phyloP scores from a whole-genome alignment of 1,140 invertebrate species.

The Palaemon carinicauda region DNA sequence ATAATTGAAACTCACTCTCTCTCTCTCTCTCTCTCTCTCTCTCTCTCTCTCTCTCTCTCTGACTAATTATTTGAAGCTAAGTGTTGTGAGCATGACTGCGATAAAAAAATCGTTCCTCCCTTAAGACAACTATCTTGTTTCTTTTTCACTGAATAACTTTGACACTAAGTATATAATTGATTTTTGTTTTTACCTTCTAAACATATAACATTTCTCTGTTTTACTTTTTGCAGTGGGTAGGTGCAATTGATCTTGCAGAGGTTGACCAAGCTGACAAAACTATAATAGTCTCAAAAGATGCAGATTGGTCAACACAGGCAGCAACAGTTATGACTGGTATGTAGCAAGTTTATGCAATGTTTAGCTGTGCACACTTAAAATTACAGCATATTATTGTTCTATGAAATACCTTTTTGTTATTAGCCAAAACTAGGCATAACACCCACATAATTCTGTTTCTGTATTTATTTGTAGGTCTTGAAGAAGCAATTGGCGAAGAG shows the following conservation, averaged over 20 bases:
- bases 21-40: too few relatives aligned
- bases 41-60: too few relatives aligned
- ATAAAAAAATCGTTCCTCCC: too few relatives aligned
- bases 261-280: conserved; percentile 93
- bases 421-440: not conserved
- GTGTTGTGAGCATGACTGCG: too few relatives aligned
- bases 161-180: not conserved
- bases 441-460: not conserved
- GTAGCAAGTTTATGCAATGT: not conserved
- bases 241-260: conserved; percentile 86
- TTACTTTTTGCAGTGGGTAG: conserved; percentile 89
- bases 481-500: conserved; percentile 67
- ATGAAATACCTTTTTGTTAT: not conserved
- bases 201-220: conserved; percentile 25
- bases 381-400: not conserved
- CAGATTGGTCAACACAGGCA: conserved; percentile 82
- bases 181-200: not conserved
- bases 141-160: too few relatives aligned
- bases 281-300: conserved; percentile 81
- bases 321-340: conserved; percentile 40
- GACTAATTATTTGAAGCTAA: too few relatives aligned
- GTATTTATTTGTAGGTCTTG: not conserved
- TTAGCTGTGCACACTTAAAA: not conserved
- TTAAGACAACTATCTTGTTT: too few relatives aligned
- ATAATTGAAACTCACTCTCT: too few relatives aligned